Percentiles rank a stretch among this genome's conserved stretches.
These are phyloP conservation scores for Myotis daubentonii DNA, from an alignment of 2,797 vertebrate species.

Conservation along the genomic window DNA sequence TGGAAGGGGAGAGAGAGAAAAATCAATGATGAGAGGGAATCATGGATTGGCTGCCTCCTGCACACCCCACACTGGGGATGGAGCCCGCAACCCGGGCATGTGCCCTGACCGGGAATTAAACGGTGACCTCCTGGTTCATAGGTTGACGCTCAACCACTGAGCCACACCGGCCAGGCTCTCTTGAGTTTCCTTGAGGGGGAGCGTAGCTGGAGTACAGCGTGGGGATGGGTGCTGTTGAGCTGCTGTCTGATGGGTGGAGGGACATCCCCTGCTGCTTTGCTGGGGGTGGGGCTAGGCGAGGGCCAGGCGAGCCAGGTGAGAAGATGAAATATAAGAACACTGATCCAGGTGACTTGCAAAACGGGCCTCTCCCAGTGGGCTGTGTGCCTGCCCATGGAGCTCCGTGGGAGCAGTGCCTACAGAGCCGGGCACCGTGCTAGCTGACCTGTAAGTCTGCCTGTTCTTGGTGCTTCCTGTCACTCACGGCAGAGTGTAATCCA, in stretches of 20 bases:
- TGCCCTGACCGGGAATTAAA: no score
- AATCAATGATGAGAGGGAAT: no score
- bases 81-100: no score
- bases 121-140: no score
- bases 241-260: not conserved
- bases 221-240: not conserved
- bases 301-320: not conserved
- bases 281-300: not conserved
- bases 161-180: not conserved
- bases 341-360: not conserved
- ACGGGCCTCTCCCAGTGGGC: not conserved
- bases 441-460: no score
- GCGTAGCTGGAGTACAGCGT: accelerated
- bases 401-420: not conserved
- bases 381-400: accelerated
- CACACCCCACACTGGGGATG: no score
- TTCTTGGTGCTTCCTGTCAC: not conserved
- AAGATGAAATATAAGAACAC: not conserved
- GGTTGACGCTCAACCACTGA: no score
- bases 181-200: not conserved
- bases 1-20: no score
- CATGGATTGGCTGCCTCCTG: no score
- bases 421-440: not conserved
- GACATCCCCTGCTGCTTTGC: not conserved
- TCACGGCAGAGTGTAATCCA: not conserved